Evolutionary conservation across 2,113 vertebrate genomes (phyloP), one percentile per base, ranked within the genome.

Genomic region (Odobenus rosmarus): DNA sequence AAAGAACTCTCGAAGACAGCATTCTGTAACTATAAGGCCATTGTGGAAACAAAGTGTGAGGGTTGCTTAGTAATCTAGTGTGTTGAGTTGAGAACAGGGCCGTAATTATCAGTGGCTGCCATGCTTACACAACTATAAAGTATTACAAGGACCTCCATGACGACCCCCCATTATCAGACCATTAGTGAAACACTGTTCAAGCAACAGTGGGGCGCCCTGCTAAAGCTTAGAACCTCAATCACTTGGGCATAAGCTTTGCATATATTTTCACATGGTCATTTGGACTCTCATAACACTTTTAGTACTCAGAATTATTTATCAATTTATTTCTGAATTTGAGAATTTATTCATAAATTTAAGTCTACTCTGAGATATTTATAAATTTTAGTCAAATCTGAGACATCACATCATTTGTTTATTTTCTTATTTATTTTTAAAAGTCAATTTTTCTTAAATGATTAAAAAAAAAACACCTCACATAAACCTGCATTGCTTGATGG

Each of bases 161-260:
- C 86, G 86, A 98, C 98, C 98, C 97, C 98, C 97, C 99, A 98
- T 99, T 99, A 99, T 97, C 98, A 96, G 94, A 98, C 99, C 99
- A 99, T 99, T 99, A 99, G 99, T 96, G 96, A 98, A 98, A 98
- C 95, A 95, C 97, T 24, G 98, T 96, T 95, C 92, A 94, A 99
- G 98, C 98, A 97, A 97, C 98, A 98, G 93, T 98, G 95, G 96
- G 72, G 55, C 95, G 97, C 96, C 97, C 95, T 97, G 97, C 97
- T 95, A 59, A 96, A 98, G 93, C 31, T 95, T 96, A 97, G 98
- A 98, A 98, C 98, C 98, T 42, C n/a, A 39, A 31, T 59, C 84
- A 42, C 19, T 81, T 10, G 88, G 69, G 96, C 95, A 88, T 93
- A 95, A 97, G 53, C n/a, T 61, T 74, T 49, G 31, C 7, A 15